phyloP scores from a whole-genome alignment of 2,888 invertebrate genomes.

The Geotrupes spiniger region DNA sequence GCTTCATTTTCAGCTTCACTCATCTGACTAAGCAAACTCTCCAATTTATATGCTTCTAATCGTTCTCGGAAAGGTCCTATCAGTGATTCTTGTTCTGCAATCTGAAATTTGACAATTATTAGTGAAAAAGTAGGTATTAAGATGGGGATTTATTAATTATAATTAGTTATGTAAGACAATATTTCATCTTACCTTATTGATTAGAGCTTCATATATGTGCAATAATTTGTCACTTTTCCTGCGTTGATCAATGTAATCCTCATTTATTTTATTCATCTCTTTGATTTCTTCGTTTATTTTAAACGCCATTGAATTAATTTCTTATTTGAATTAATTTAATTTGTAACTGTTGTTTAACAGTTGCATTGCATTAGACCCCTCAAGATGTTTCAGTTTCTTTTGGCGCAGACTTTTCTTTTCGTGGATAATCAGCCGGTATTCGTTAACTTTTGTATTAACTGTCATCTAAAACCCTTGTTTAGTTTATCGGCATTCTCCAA shows the following conservation, averaged over 20 bases:
- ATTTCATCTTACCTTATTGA: constrained; percentile 32
- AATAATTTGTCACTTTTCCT: constrained; percentile 42
- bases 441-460: constrained; percentile 38
- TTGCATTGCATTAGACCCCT: constrained; percentile 15
- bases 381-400: constrained; percentile 17
- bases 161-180: constrained; percentile 1
- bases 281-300: constrained; percentile 34
- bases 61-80: constrained; percentile 50
- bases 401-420: constrained; percentile 17
- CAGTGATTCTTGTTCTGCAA: constrained; percentile 37
- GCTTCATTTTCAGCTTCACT: constrained; percentile 51
- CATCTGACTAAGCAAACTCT: constrained; percentile 45
- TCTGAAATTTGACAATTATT: constrained; percentile 21
- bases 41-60: constrained; percentile 52
- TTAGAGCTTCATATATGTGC: constrained; percentile 37
- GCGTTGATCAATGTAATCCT: constrained; percentile 43
- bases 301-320: constrained; percentile 12
- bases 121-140: too few relatives aligned
- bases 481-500: constrained; percentile 33
- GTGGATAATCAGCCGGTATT: constrained; percentile 22
- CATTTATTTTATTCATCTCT: constrained; percentile 36
- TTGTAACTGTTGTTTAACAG: constrained; percentile 23
- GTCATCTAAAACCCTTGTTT: constrained; percentile 42
- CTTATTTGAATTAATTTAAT: neutral
- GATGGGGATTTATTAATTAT: neutral